A percentile compares a stretch with the other conserved stretches of the same genome.
phyloP scores from a whole-genome alignment of 2,113 vertebrate species.

The Chiloscyllium plagiosum region DNA sequence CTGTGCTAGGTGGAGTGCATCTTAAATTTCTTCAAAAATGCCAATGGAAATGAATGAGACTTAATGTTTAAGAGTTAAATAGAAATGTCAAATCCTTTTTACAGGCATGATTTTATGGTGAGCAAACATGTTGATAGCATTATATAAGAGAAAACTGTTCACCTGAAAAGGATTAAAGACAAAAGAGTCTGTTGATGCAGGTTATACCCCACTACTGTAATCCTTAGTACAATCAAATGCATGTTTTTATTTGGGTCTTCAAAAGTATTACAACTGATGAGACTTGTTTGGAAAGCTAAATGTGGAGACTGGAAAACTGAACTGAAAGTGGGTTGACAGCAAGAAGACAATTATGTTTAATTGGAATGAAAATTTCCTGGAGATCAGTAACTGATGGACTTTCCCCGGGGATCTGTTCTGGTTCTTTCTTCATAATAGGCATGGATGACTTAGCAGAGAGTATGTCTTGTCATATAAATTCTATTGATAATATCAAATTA shows the following conservation, averaged over 20 bases:
- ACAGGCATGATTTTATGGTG: background rate
- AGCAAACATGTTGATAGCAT: background rate
- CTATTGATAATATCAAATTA: background rate
- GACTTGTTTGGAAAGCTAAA: background rate
- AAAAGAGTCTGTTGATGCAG: background rate
- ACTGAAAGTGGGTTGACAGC: background rate
- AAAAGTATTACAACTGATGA: background rate
- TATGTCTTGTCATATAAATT: background rate
- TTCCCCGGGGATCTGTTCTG: background rate
- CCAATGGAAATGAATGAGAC: background rate
- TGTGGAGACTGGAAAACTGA: background rate
- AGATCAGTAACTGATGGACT: background rate
- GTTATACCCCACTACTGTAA: background rate
- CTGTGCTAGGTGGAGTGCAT: background rate
- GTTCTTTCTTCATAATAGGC: background rate
- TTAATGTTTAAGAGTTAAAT: background rate
- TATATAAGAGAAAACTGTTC: background rate
- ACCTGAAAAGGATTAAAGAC: background rate
- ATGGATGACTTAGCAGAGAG: background rate
- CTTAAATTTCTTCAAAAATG: background rate
- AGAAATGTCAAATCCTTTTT: background rate
- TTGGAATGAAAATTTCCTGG: background rate
- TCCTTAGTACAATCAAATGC: too few species aligned
- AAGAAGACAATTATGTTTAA: background rate
- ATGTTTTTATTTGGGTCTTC: background rate